Base-by-base conservation (phyloP, 2,797 vertebrate species). In the Chiloscyllium punctatum region DNA sequence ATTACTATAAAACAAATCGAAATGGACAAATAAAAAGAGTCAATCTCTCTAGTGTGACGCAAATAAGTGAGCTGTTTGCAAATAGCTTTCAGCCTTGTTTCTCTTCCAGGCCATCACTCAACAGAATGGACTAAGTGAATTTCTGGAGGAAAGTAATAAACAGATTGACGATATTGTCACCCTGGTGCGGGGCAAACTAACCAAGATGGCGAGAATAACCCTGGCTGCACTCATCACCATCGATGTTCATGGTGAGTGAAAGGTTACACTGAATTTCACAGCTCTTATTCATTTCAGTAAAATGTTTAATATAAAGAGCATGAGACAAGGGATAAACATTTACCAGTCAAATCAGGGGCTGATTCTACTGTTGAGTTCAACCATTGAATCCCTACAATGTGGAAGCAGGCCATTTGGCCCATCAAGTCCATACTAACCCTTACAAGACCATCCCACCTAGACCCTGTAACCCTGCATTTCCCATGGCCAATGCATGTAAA, bases 141-240 rank as follows among this genome's bases (percentile, higher is more conserved):
- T 62, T 96, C 96, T 96, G 82, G 33, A 94, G 79, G 96, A 96
- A 96, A 96, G 79, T 84, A 96, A 74, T 68, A 96, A 97, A 96
- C 95, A 95, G 86, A 96, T 94, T 74, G 96, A 96, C 94, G 97
- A 96, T 57, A 96, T 96, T 96, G 96, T 96, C 95, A 96, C 95
- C 94, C 91, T 96, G 96, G 94, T 96, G 94, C 95, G 96, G 96
- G 96, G 62, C 30, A 96, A 96, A 51, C 88, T 97, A 96, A 97
- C 96, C 87, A 96, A 96, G 97, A 97, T 96, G 94, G 96, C 96
- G 88, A 94, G 96, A 96, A 96, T 97, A 96, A 96, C 96, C 97
- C 96, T 97, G 95, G 95, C 96, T 96, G 96, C 96, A 51, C 87
- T 96, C 66, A 97, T 96, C 95, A 96, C 96, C 96, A 90, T 96